Evolutionary conservation across 2,888 invertebrate genomes (phyloP), one percentile per base, ranked within the genome.

Genomic region (Eubasilissa splendida): DNA sequence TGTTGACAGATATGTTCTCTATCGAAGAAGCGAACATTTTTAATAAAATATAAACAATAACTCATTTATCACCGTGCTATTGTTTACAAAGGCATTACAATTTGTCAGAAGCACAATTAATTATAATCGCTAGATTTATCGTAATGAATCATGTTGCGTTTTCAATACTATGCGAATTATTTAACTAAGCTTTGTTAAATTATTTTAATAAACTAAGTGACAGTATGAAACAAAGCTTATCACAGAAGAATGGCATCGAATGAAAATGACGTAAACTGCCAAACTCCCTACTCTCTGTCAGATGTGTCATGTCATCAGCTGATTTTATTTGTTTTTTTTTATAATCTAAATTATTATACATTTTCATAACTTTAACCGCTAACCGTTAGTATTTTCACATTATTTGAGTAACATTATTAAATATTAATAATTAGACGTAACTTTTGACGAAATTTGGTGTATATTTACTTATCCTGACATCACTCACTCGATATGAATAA

Each of bases 11-110:
- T 22, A 22, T 52, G 58, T 73, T 65, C 7, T 80, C 80, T 66
- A 52, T 66, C 5, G 56, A n/a, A 31, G 60, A 14, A 54, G 74
- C 50, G 70, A 66, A 80, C 80, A 80, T 80, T 70, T 42, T 58
- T 33, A 79, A 75, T 33, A n/a, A 33, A n/a, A 54, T 52, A 63
- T 56, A 63, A 65, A 76, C 33, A 54, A 63, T 8, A 8, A 14
- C 4, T 54, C 65, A 65, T 14, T 54, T n/a, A 22, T 59, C 22
- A 50, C 11, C 33, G 31, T 53, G 7, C 33, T 33, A n/a, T 12
- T 76, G 76, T 76, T 76, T 76, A 76, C 66, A 76, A 65, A 65
- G 53, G n/a, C 60, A 75, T 75, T 42, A 59, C 53, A 71, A 22
- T 71, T 31, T 56, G 54, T 71, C 71, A 71, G 22, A 53, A 56